Conservation (phyloP, 37 sponge, comb jelly and placozoan species). For the Hormiphora californensis region DNA sequence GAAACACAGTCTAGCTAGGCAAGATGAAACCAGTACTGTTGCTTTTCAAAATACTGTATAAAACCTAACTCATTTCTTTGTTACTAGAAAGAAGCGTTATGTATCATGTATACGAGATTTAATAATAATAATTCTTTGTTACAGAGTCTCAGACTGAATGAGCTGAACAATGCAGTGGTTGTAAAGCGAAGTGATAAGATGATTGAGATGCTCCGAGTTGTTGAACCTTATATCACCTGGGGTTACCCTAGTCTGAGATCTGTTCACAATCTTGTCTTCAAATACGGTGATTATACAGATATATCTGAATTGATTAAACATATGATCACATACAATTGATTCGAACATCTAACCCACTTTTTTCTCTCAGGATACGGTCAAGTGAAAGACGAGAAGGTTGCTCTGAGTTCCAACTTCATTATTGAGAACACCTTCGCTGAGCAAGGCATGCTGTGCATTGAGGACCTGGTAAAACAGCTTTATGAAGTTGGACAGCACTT, state of each 20-base stretch:
- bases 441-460: slow-evolving; percentile 35
- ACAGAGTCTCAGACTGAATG: slow-evolving; percentile 12
- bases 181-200: neutral
- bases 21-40: too few species aligned
- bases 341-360: too few species aligned
- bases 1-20: too few species aligned
- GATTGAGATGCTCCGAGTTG: slow-evolving; percentile 4
- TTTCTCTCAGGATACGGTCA: neutral
- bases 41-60: too few species aligned
- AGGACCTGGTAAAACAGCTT: slow-evolving; percentile 23
- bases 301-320: neutral
- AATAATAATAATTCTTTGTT: neutral
- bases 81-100: neutral
- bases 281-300: slow-evolving; percentile 25
- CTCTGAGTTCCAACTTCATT: slow-evolving; percentile 42
- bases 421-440: slow-evolving; percentile 8
- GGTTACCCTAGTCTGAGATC: slow-evolving; percentile 28
- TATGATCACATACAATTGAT: too few species aligned
- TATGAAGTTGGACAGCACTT: slow-evolving; percentile 23
- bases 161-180: slow-evolving; percentile 49
- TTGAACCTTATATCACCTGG: slow-evolving; percentile 47
- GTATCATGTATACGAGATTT: neutral
- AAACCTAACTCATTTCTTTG: too few species aligned
- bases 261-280: slow-evolving; percentile 40
- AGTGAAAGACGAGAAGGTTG: neutral